phyloP scores from a whole-genome alignment of 2,113 vertebrate species.

The Tauraco erythrolophus region DNA sequence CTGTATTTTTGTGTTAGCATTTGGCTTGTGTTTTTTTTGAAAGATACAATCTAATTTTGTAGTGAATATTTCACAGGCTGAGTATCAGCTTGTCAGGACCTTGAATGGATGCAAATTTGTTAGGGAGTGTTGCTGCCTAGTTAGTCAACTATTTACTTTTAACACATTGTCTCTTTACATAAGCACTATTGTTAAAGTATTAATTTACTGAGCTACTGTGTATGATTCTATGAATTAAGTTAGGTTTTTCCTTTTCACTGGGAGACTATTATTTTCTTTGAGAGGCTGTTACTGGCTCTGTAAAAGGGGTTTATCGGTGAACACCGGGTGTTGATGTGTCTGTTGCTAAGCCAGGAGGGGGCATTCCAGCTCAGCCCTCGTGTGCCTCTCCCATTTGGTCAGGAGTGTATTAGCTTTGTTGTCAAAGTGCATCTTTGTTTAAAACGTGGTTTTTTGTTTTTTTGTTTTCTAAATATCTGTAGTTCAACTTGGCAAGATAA shows the following conservation, averaged over 20 bases:
- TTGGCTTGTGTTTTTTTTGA: not conserved
- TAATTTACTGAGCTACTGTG: not conserved
- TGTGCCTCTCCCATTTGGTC: not conserved
- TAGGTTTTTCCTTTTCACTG: not conserved
- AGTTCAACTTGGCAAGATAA: not conserved
- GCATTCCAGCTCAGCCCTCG: conserved; percentile 44
- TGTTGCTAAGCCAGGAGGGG: conserved; percentile 48
- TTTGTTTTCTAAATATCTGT: not conserved
- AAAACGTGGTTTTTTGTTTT: not conserved
- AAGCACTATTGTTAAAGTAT: not conserved
- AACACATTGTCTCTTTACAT: not conserved
- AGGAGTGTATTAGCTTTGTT: not conserved
- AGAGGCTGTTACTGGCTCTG: not conserved
- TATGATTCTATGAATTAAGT: not conserved
- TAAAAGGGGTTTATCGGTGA: not conserved
- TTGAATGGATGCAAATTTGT: not conserved
- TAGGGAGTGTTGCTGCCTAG: fast-evolving
- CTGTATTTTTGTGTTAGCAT: not conserved
- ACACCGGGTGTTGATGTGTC: not conserved
- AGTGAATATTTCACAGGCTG: not conserved
- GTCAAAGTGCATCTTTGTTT: not conserved
- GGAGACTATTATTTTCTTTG: not conserved
- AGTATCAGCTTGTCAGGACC: not conserved
- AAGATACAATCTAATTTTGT: not conserved
- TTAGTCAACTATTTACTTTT: not conserved